phyloP scores from a whole-genome alignment of 2,113 vertebrate genomes.

The Hippocampus guttulatus region DNA sequence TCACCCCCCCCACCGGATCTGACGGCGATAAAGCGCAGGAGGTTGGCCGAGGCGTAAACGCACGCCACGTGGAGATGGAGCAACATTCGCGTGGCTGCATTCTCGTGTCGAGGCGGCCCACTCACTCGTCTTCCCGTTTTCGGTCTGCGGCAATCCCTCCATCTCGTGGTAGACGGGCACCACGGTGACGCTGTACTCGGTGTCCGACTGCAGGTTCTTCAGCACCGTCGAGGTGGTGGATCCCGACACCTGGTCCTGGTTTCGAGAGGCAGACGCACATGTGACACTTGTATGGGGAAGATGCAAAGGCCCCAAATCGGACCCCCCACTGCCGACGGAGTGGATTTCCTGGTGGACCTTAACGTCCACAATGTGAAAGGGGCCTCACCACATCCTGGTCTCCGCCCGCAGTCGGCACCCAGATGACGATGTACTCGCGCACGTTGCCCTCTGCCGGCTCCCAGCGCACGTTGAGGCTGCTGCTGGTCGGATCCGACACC shows the following conservation, averaged over 20 bases:
- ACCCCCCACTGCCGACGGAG: too few species aligned
- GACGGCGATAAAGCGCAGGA: slow-evolving; percentile 13
- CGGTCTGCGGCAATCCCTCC: slow-evolving; percentile 80
- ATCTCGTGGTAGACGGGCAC: slow-evolving; percentile 85
- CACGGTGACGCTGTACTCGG: slow-evolving; percentile 83
- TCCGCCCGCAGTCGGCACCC: slow-evolving; percentile 75
- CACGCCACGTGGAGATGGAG: background rate
- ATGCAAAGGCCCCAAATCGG: background rate
- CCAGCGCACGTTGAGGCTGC: slow-evolving; percentile 89
- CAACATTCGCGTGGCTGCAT: too few species aligned
- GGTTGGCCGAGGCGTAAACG: background rate
- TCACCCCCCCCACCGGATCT: slow-evolving; percentile 87
- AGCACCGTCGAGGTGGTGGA: slow-evolving; percentile 77
- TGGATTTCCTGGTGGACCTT: background rate
- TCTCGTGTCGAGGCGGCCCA: slow-evolving; percentile 7
- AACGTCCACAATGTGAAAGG: too few species aligned
- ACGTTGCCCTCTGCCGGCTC: slow-evolving; percentile 87
- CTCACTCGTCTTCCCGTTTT: slow-evolving; percentile 88
- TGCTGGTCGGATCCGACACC: slow-evolving; percentile 89
- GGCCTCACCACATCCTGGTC: slow-evolving; percentile 78
- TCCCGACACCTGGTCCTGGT: slow-evolving; percentile 81
- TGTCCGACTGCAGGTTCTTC: slow-evolving; percentile 81
- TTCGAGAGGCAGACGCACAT: background rate
- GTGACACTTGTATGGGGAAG: background rate
- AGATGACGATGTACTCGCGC: slow-evolving; percentile 86